Evolutionary conservation across 2,797 vertebrate genomes (phyloP).

Genomic region (Emys orbicularis): DNA sequence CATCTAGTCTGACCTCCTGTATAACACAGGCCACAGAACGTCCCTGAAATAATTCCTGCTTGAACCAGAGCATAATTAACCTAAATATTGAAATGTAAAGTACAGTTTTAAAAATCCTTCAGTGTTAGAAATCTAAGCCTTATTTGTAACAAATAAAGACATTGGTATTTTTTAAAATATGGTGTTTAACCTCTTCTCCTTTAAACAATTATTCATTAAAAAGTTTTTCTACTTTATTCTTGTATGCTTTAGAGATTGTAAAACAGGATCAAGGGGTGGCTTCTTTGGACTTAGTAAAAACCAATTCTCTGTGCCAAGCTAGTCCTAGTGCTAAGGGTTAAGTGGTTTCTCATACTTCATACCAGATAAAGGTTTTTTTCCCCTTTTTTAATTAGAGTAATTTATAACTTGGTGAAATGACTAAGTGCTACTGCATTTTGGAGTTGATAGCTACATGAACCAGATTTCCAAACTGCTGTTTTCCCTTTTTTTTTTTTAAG

Average conservation of each 20-base stretch:
- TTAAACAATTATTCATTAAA: background rate
- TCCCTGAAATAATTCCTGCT: background rate
- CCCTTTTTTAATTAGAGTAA: background rate
- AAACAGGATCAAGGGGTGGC: background rate
- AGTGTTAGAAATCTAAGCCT: background rate
- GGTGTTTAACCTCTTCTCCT: background rate
- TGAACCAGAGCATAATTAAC: background rate
- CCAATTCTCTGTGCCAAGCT: background rate
- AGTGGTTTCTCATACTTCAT: background rate
- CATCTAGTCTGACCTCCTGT: background rate
- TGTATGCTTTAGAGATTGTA: background rate
- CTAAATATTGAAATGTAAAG: background rate
- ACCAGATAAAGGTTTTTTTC: background rate
- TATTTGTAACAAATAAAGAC: background rate
- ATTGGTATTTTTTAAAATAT: background rate
- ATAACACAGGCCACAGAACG: background rate
- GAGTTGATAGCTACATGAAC: rapidly evolving
- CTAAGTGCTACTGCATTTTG: rapidly evolving
- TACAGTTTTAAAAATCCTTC: background rate
- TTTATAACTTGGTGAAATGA: background rate
- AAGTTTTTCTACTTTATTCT: background rate
- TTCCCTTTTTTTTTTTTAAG: background rate
- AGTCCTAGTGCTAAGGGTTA: background rate
- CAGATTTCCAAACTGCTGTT: background rate
- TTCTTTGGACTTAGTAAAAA: background rate